Evolutionary conservation across 2,797 vertebrate genomes (phyloP).

Genomic region (Dicrostonyx torquatus): DNA sequence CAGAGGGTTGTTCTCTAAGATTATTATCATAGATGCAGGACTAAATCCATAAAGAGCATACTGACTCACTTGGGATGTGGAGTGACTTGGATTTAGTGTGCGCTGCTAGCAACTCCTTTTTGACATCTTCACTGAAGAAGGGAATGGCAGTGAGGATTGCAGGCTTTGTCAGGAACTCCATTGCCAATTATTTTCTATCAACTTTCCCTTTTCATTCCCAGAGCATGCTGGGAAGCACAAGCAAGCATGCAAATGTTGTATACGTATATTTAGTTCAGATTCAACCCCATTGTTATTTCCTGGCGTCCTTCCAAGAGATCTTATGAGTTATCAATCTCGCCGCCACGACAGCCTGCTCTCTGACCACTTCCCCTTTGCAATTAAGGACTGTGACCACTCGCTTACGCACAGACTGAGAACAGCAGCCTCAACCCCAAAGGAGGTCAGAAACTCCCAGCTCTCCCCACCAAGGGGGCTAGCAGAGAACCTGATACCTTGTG

Average conservation of each 20-base stretch:
- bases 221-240: constrained; percentile 70
- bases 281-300: constrained; percentile 80
- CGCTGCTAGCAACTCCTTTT: neutral
- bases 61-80: neutral
- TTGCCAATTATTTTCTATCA: constrained; percentile 42
- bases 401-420: constrained; percentile 90
- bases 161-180: neutral
- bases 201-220: constrained; percentile 62
- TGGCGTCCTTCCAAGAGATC: constrained; percentile 85
- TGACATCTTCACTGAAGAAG: neutral
- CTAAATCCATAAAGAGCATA: neutral
- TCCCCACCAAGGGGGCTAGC: constrained; percentile 80
- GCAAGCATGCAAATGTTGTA: constrained; percentile 69
- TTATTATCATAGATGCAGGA: neutral
- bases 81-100: neutral
- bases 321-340: constrained; percentile 84
- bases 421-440: constrained; percentile 87
- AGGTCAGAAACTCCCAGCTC: constrained; percentile 87
- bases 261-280: constrained; percentile 77
- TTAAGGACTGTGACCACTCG: constrained; percentile 90
- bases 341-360: constrained; percentile 85
- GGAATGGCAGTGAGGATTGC: neutral
- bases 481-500: constrained; percentile 77
- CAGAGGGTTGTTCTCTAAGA: neutral
- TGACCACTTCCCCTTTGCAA: constrained; percentile 91